Evolutionary conservation across 1,140 invertebrate species (phyloP).

Genomic region (Aphaenogaster ashmeadi): DNA sequence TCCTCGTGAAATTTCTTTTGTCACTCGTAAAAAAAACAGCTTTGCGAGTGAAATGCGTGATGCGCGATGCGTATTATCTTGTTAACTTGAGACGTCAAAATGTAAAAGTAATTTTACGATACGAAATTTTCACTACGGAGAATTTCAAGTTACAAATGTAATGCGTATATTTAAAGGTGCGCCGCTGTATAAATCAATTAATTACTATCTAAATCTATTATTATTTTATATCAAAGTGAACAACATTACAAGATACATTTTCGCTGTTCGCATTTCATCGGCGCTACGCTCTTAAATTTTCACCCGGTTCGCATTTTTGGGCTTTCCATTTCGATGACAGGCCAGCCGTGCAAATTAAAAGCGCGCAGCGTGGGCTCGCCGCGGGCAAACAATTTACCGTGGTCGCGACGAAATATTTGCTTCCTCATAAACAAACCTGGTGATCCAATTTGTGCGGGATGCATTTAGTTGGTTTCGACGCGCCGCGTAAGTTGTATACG

Average conservation of each 20-base stretch:
- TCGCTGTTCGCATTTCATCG: conserved; percentile 4
- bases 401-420: conserved; percentile 65
- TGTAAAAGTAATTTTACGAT: conserved; percentile 3
- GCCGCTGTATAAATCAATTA: background rate
- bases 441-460: conserved; percentile 70
- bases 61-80: background rate
- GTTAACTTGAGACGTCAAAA: background rate
- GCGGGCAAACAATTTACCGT: conserved; percentile 71
- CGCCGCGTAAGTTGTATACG: background rate
- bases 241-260: conserved; percentile 3
- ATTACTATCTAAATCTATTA: background rate
- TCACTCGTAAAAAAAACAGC: background rate
- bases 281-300: conserved; percentile 37
- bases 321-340: conserved; percentile 57
- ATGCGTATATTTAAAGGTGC: no score
- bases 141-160: background rate
- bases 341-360: conserved; percentile 68
- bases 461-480: conserved; percentile 55
- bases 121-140: background rate
- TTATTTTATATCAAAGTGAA: background rate
- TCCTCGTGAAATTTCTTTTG: conserved; percentile 19
- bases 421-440: conserved; percentile 72
- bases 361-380: conserved; percentile 56
- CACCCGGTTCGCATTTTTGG: conserved; percentile 14
- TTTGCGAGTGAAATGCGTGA: background rate